A percentile compares a stretch with the other conserved stretches of the same genome.
Evolutionary conservation across 2,113 vertebrate genomes (phyloP).

Genomic region (Gobio gobio): DNA sequence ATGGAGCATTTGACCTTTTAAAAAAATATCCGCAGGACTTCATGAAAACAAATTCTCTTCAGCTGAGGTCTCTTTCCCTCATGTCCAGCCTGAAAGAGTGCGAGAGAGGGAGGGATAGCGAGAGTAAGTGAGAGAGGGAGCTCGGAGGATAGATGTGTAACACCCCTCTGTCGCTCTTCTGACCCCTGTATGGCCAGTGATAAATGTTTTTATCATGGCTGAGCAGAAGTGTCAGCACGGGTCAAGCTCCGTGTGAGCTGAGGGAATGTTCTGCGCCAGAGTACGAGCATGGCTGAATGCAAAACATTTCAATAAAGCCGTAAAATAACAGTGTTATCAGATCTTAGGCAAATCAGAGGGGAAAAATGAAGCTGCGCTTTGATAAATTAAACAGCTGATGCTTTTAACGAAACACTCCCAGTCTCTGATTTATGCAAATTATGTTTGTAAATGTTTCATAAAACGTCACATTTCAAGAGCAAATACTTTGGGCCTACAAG

Average conservation of each 20-base stretch:
- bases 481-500: neutral
- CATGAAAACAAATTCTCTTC: constrained; percentile 47
- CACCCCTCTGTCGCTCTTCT: constrained; percentile 40
- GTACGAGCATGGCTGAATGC: constrained; percentile 39
- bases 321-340: constrained; percentile 55
- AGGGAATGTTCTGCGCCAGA: constrained; percentile 31
- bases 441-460: constrained; percentile 42
- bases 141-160: constrained; percentile 51
- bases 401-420: constrained; percentile 25
- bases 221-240: constrained; percentile 48
- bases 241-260: constrained; percentile 32
- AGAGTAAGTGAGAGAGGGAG: constrained; percentile 1
- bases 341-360: constrained; percentile 42
- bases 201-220: constrained; percentile 56
- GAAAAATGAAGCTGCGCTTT: constrained; percentile 15
- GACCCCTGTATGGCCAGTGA: constrained; percentile 56
- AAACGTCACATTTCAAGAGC: neutral
- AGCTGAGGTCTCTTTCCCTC: constrained; percentile 28
- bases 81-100: constrained; percentile 41
- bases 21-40: constrained; percentile 52
- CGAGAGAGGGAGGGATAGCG: constrained; percentile 25
- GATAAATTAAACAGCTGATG: neutral
- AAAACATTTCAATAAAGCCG: constrained; percentile 52
- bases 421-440: constrained; percentile 37
- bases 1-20: constrained; percentile 45